Evolutionary conservation across 1,140 invertebrate genomes (phyloP).

Genomic region (Drosophila murphyi): DNA sequence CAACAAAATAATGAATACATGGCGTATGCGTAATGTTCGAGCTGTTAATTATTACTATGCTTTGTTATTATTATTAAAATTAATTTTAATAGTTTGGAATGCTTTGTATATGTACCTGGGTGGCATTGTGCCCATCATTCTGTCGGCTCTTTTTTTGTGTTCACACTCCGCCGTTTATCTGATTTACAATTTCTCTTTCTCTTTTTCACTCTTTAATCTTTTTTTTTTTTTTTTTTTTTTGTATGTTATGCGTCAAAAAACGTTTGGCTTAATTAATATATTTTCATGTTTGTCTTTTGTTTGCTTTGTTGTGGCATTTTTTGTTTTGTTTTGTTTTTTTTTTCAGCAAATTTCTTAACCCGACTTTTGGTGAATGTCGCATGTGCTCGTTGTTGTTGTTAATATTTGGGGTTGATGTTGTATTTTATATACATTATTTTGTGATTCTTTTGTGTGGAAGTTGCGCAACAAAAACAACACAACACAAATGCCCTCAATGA

Average conservation of each 20-base stretch:
- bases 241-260: slow-evolving; percentile 42
- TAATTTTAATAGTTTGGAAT: slow-evolving; percentile 62
- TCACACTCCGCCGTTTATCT: slow-evolving; percentile 57
- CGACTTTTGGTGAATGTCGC: slow-evolving; percentile 83
- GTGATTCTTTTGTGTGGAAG: slow-evolving; percentile 37
- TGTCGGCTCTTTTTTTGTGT: slow-evolving; percentile 67
- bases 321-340: slow-evolving; percentile 15
- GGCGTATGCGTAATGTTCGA: slow-evolving; percentile 70
- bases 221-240: slow-evolving; percentile 26
- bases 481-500: slow-evolving; percentile 75
- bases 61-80: slow-evolving; percentile 62
- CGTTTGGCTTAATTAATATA: slow-evolving; percentile 58
- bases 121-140: slow-evolving; percentile 84
- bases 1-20: slow-evolving; percentile 42
- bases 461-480: slow-evolving; percentile 75
- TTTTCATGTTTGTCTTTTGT: slow-evolving; percentile 45
- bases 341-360: slow-evolving; percentile 42
- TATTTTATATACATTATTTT: slow-evolving; percentile 42
- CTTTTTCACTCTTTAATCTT: slow-evolving; percentile 17
- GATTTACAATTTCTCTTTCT: slow-evolving; percentile 46
- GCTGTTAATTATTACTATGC: slow-evolving; percentile 60
- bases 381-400: slow-evolving; percentile 71
- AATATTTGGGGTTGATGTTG: slow-evolving; percentile 26
- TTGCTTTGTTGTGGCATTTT: slow-evolving; percentile 39
- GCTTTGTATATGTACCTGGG: slow-evolving; percentile 82